Conservation (phyloP, 2,888 invertebrate genomes). For the Hermodice carunculata region DNA sequence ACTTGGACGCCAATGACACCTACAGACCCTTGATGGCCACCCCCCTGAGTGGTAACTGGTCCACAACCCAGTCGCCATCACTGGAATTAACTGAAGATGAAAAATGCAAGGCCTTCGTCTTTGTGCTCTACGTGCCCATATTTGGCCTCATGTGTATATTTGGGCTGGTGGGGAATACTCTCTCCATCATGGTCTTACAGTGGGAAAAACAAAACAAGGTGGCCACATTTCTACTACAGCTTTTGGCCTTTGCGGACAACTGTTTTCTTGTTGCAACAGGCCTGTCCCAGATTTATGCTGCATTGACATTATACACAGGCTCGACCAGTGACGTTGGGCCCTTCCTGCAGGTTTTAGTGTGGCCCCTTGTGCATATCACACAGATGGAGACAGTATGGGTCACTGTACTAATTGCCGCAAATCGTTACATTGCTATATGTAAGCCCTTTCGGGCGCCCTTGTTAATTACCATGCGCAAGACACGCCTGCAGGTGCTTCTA, state of each 20-base stretch:
- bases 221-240: constrained; percentile 22
- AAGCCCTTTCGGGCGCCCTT: constrained; percentile 40
- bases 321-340: constrained; percentile 18
- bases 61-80: too few species aligned
- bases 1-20: too few species aligned
- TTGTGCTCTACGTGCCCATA: constrained; percentile 34
- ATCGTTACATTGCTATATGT: constrained; percentile 47
- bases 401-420: constrained; percentile 44
- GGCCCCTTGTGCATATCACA: constrained; percentile 43
- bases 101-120: constrained; percentile 29
- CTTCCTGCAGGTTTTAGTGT: constrained; percentile 32
- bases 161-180: constrained; percentile 40
- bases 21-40: too few species aligned
- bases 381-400: constrained; percentile 46
- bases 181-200: constrained; percentile 41
- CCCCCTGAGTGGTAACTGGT: too few species aligned
- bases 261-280: constrained; percentile 38
- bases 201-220: constrained; percentile 26
- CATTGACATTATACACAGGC: constrained; percentile 24
- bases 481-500: constrained; percentile 31
- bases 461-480: constrained; percentile 34
- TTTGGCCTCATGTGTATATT: constrained; percentile 33
- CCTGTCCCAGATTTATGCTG: constrained; percentile 31
- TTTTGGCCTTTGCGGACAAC: constrained; percentile 40
- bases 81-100: too few species aligned